Evolutionary conservation across 2,888 invertebrate species (phyloP).

Genomic region (Chironomus riparius): DNA sequence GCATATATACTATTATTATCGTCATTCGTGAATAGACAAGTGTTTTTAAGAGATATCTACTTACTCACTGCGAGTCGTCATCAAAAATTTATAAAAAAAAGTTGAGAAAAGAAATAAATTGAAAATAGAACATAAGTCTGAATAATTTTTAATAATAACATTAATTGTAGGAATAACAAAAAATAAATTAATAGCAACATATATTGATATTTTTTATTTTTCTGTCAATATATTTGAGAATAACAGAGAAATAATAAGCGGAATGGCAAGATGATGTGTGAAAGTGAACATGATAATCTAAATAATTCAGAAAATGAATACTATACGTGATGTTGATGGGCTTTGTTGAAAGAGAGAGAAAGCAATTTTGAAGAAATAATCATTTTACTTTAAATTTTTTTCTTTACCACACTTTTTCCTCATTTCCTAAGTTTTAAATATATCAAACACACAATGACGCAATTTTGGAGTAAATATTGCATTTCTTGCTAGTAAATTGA

Average conservation of each 20-base stretch:
- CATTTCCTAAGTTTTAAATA: no score
- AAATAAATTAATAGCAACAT: background rate
- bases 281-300: background rate
- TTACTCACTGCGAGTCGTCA: no score
- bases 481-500: no score
- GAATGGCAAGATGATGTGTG: background rate
- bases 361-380: no score
- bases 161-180: background rate
- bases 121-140: background rate
- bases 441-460: no score
- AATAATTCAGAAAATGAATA: background rate
- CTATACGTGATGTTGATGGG: background rate
- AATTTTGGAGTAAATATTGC: no score
- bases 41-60: no score
- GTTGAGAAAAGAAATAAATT: background rate
- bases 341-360: background rate
- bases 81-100: no score
- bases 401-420: no score
- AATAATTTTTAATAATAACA: background rate
- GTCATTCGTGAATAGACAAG: no score
- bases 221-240: background rate
- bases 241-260: background rate
- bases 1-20: no score
- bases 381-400: no score
- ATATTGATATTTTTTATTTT: background rate